A percentile compares a stretch with the other conserved stretches of the same genome.
Conservation (phyloP, 2,113 vertebrate species). For the Lycocorax pyrrhopterus region DNA sequence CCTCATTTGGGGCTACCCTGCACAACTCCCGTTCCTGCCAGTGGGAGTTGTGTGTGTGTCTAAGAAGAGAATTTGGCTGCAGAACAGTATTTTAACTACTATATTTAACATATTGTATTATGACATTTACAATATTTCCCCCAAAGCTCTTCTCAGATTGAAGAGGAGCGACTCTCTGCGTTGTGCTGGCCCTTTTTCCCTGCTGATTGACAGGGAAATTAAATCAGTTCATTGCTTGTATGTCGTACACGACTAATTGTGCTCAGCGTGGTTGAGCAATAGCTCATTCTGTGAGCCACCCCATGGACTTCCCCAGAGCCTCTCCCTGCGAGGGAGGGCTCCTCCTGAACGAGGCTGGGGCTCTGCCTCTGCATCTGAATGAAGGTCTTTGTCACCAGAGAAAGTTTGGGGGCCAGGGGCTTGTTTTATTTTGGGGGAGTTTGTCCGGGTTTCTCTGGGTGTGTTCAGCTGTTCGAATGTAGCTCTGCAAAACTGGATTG, state of each 20-base stretch:
- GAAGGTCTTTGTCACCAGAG: background rate
- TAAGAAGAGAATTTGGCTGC: slow-evolving; percentile 56
- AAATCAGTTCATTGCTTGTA: slow-evolving; percentile 57
- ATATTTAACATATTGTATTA: slow-evolving; percentile 71
- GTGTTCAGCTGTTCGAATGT: background rate
- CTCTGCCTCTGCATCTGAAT: background rate
- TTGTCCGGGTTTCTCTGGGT: background rate
- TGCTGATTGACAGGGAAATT: slow-evolving; percentile 61
- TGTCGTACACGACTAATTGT: slow-evolving; percentile 36
- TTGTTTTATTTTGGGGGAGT: background rate
- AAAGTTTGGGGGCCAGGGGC: background rate
- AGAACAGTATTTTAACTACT: slow-evolving; percentile 60
- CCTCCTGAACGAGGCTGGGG: background rate
- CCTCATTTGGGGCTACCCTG: background rate
- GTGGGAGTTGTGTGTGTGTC: slow-evolving; percentile 16
- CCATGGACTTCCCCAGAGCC: slow-evolving; percentile 10
- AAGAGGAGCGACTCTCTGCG: slow-evolving; percentile 40
- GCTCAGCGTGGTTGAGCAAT: slow-evolving; percentile 49
- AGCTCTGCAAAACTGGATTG: background rate
- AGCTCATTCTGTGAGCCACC: slow-evolving; percentile 14
- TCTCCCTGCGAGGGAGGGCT: background rate
- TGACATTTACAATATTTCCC: slow-evolving; percentile 73
- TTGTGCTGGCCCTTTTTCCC: slow-evolving; percentile 64
- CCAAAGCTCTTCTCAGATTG: slow-evolving; percentile 66
- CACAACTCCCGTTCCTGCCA: slow-evolving; percentile 2